Conservation (phyloP, 2,888 invertebrate species). For the Drosophila borborema region DNA sequence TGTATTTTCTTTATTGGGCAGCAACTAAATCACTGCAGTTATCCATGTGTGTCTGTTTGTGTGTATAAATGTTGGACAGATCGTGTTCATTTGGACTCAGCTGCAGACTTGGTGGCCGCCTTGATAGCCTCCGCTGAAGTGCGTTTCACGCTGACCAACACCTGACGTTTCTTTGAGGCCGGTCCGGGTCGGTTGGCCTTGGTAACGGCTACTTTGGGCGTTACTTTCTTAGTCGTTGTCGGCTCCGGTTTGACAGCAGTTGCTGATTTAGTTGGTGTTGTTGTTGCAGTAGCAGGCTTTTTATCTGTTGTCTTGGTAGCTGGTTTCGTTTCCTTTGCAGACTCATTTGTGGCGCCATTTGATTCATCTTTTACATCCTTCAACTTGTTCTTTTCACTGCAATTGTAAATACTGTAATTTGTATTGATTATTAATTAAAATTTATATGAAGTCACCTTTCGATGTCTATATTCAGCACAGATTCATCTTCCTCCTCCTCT, state of each 20-base stretch:
- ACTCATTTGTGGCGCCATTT: constrained; percentile 71
- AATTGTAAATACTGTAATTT: constrained; percentile 13
- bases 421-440: neutral
- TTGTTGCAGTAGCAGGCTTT: constrained; percentile 18
- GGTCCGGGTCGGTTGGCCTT: constrained; percentile 66
- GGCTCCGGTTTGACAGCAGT: constrained; percentile 22
- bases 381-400: constrained; percentile 86
- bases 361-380: constrained; percentile 77
- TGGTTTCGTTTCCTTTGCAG: constrained; percentile 34
- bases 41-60: constrained; percentile 4
- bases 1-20: constrained; percentile 32
- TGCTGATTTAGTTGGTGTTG: constrained; percentile 39
- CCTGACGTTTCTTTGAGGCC: constrained; percentile 64
- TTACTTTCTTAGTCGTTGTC: constrained; percentile 46
- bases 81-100: constrained; percentile 58
- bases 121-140: constrained; percentile 58
- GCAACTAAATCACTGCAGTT: constrained; percentile 64
- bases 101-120: constrained; percentile 55
- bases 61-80: constrained; percentile 10
- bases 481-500: constrained; percentile 89
- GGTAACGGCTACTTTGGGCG: constrained; percentile 43
- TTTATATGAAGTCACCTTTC: constrained; percentile 85
- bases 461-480: constrained; percentile 85
- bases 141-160: constrained; percentile 68
- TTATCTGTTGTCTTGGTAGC: constrained; percentile 38